phyloP scores from a whole-genome alignment of 2,797 vertebrate species.

The Leptatherina wallacei region DNA sequence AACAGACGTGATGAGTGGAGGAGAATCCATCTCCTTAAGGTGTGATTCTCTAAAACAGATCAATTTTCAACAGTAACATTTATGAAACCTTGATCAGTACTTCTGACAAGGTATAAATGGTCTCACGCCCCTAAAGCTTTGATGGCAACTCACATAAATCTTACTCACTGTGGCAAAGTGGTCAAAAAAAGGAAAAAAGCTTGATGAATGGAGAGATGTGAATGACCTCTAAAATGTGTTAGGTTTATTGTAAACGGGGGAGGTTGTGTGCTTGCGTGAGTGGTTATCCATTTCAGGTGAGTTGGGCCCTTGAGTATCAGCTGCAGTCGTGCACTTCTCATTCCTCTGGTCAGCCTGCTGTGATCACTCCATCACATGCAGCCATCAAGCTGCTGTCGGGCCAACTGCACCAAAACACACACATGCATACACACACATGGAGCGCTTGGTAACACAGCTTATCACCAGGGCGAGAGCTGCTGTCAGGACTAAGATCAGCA shows the following conservation, averaged over 20 bases:
- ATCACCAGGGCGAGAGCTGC: constrained; percentile 32
- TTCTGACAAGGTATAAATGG: constrained; percentile 44
- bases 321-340: constrained; percentile 68
- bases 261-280: constrained; percentile 32
- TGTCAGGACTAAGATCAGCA: constrained; percentile 45
- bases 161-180: constrained; percentile 25
- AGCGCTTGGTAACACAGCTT: constrained; percentile 34
- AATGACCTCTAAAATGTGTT: constrained; percentile 60
- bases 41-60: constrained; percentile 53
- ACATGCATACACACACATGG: constrained; percentile 26
- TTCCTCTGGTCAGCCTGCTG: constrained; percentile 68
- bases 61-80: constrained; percentile 55
- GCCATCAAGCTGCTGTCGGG: constrained; percentile 58
- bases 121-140: constrained; percentile 40
- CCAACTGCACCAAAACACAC: constrained; percentile 39
- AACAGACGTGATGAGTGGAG: constrained; percentile 39
- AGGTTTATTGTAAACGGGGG: constrained; percentile 59
- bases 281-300: constrained; percentile 62
- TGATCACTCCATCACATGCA: constrained; percentile 71
- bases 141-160: constrained; percentile 51
- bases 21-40: constrained; percentile 44
- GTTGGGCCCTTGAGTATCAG: constrained; percentile 52
- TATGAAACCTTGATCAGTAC: constrained; percentile 60
- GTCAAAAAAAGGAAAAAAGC: constrained; percentile 35
- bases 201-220: constrained; percentile 65